These are phyloP conservation scores for Oostethus manadensis DNA, from an alignment of 2,113 vertebrate species.

Conservation along the genomic window DNA sequence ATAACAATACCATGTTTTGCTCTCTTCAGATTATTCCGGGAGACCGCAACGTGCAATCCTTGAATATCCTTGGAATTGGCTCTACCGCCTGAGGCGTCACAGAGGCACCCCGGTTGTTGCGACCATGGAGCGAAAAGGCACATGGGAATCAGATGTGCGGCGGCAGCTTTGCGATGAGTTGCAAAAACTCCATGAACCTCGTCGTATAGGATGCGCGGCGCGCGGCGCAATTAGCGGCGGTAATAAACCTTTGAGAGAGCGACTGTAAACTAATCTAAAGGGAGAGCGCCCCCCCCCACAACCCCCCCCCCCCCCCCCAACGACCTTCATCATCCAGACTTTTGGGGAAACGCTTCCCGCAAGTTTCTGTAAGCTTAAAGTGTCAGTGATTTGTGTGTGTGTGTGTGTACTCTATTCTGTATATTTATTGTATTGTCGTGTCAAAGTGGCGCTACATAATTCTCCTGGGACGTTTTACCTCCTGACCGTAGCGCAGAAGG, in stretches of 20 bases:
- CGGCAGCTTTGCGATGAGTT: background rate
- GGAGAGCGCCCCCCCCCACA: too few relatives aligned
- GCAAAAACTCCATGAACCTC: constrained; percentile 1
- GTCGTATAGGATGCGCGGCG: constrained; percentile 10
- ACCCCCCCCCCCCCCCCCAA: too few relatives aligned
- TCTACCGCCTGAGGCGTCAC: background rate
- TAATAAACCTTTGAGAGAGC: background rate
- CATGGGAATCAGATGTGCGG: background rate
- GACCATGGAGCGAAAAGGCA: background rate
- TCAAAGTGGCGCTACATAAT: background rate
- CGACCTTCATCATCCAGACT: constrained; percentile 3
- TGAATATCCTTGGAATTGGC: background rate
- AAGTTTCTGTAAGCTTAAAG: background rate
- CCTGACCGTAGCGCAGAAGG: background rate
- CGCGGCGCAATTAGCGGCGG: background rate
- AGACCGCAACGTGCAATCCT: background rate
- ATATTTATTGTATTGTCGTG: background rate
- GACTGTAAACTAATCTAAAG: constrained; percentile 4
- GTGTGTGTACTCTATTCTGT: background rate
- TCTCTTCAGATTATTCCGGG: background rate
- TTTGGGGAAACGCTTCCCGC: background rate
- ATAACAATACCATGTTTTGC: background rate
- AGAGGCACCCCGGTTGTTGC: background rate
- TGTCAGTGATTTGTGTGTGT: background rate
- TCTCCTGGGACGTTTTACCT: too few relatives aligned